phyloP scores from a whole-genome alignment of 2,113 vertebrate genomes.

The Glaucidium brasilianum region DNA sequence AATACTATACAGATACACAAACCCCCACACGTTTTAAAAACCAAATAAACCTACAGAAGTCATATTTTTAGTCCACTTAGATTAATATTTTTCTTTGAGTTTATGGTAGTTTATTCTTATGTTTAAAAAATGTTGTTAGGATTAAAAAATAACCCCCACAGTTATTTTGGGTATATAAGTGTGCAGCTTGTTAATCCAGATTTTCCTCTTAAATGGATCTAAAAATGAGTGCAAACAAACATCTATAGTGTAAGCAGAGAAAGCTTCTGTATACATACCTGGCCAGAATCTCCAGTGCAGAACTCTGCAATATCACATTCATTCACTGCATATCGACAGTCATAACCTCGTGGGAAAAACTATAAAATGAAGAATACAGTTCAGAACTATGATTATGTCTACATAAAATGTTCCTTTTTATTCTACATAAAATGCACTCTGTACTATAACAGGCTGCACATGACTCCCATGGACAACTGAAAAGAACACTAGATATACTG shows the following conservation, averaged over 20 bases:
- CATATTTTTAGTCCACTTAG: not conserved
- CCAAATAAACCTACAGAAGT: not conserved
- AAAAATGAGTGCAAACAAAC: not conserved
- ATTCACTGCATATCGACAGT: conserved; percentile 92
- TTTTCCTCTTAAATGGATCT: not conserved
- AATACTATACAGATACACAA: not conserved
- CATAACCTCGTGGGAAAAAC: conserved; percentile 92
- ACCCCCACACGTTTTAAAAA: not conserved
- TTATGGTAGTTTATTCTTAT: not conserved
- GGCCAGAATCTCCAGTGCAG: conserved; percentile 95
- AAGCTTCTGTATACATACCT: conserved; percentile 73
- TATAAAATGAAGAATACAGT: conserved; percentile 47
- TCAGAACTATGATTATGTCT: not conserved
- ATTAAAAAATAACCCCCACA: not conserved
- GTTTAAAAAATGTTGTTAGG: not conserved
- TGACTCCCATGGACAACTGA: not conserved
- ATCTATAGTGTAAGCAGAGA: not conserved
- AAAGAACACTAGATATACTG: not conserved
- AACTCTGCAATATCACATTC: conserved; percentile 94
- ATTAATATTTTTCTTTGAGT: not conserved
- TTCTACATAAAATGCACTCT: not conserved
- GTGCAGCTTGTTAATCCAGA: not conserved
- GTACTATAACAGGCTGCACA: not conserved
- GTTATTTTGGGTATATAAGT: not conserved
- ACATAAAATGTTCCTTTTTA: not conserved